These are phyloP conservation scores for Phoebastria nigripes DNA, from an alignment of 2,797 vertebrate species.

Conservation along the genomic window DNA sequence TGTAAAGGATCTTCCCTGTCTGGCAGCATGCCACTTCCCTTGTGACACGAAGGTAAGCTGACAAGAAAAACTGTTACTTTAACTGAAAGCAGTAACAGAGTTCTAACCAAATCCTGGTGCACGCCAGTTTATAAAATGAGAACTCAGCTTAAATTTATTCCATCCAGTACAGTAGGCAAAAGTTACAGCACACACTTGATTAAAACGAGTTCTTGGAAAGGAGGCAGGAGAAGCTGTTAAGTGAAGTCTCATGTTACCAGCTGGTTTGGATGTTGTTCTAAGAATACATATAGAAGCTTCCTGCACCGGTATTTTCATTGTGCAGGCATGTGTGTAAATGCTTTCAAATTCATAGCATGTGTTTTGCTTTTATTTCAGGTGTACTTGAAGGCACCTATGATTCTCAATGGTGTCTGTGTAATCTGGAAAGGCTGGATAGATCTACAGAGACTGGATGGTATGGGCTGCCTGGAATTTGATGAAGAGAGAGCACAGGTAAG, in stretches of 20 bases:
- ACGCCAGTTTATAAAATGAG: background rate
- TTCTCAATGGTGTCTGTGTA: constrained; percentile 97
- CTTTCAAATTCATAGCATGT: background rate
- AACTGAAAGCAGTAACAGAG: background rate
- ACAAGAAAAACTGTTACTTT: background rate
- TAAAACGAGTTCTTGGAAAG: constrained; percentile 32
- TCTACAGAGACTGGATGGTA: constrained; percentile 94
- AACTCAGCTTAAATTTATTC: constrained; percentile 26
- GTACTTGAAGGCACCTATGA: constrained; percentile 96
- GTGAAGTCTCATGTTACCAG: constrained; percentile 29
- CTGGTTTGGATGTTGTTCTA: constrained; percentile 34
- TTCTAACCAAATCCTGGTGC: background rate
- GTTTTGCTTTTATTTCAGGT: constrained; percentile 78
- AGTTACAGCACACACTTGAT: constrained; percentile 6
- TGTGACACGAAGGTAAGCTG: background rate
- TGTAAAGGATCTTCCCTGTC: background rate
- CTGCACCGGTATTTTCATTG: background rate
- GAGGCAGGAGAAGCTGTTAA: constrained; percentile 29
- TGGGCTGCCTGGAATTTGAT: constrained; percentile 97
- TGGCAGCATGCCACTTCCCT: background rate
- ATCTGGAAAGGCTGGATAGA: constrained; percentile 99
- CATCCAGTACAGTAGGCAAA: constrained; percentile 3
- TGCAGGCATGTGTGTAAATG: background rate
- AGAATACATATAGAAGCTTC: background rate
- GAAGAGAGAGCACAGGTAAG: constrained; percentile 96